Evolutionary conservation across 2,113 vertebrate species (phyloP).

Genomic region (Cinclus mexicanus): DNA sequence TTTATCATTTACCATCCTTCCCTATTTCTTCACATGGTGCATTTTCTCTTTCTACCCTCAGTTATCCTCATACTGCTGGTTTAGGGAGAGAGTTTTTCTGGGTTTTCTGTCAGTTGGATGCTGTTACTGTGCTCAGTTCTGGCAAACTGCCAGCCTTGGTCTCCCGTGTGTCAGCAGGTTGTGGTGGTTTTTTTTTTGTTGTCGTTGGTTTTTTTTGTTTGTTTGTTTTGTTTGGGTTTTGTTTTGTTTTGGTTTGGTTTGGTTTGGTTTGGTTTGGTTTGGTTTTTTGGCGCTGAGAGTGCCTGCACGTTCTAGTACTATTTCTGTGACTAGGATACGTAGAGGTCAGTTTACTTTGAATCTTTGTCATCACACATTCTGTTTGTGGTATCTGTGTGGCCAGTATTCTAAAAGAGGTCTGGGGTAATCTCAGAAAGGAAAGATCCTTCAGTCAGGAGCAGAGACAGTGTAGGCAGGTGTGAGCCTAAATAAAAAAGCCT

Average conservation of each 20-base stretch:
- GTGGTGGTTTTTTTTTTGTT: too few relatives aligned
- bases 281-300: background rate
- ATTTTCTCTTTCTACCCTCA: background rate
- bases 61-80: background rate
- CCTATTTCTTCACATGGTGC: background rate
- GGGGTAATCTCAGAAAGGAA: background rate
- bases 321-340: background rate
- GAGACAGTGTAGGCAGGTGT: background rate
- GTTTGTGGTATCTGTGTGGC: background rate
- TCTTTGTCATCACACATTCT: background rate
- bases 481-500: background rate
- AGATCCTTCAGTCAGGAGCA: background rate
- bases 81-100: background rate
- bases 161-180: rapidly evolving
- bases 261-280: too few relatives aligned
- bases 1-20: background rate
- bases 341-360: background rate
- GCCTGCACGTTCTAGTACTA: background rate
- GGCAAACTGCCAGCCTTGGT: background rate
- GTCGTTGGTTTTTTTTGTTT: background rate
- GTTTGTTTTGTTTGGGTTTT: too few relatives aligned
- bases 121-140: background rate
- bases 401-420: background rate
- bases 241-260: too few relatives aligned
- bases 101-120: background rate